These are phyloP conservation scores for Ciconia stormi DNA, from an alignment of 2,113 vertebrate genomes.

Conservation along the genomic window DNA sequence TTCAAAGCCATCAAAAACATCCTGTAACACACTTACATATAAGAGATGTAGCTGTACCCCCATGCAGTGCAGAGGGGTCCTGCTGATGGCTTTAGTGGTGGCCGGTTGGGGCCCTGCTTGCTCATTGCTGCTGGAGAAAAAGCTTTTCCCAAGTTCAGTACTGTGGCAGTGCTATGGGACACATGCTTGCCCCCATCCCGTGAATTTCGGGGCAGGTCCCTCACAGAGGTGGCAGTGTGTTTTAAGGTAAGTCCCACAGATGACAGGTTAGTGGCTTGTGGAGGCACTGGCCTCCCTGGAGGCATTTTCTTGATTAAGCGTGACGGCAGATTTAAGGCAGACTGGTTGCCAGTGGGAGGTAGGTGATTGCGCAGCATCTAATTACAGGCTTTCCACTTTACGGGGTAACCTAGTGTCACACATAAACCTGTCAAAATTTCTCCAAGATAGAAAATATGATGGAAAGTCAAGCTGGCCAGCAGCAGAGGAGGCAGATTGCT, in stretches of 20 bases:
- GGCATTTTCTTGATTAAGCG: conserved; percentile 66
- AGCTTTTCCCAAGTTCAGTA: background rate
- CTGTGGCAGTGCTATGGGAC: fast-evolving
- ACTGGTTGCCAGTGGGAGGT: conserved; percentile 43
- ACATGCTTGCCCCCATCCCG: background rate
- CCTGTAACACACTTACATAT: fast-evolving
- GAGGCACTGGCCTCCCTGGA: conserved; percentile 58
- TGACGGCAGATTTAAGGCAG: conserved; percentile 73
- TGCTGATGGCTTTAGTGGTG: background rate
- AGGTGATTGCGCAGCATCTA: conserved; percentile 32
- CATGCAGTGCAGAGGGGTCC: background rate
- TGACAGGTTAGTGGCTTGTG: conserved; percentile 56
- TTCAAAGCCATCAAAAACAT: background rate
- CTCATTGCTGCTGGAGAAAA: background rate
- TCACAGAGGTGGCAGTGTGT: background rate
- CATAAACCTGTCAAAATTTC: conserved; percentile 65
- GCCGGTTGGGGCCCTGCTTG: background rate
- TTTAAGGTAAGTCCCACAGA: conserved; percentile 28
- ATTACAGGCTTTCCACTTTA: conserved; percentile 67
- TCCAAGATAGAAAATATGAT: conserved; percentile 39
- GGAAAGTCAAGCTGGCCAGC: conserved; percentile 52
- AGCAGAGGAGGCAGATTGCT: background rate
- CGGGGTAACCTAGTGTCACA: conserved; percentile 59
- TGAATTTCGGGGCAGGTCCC: background rate
- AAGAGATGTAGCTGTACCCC: no score